Evolutionary conservation across 2,888 invertebrate genomes (phyloP), one percentile per base, ranked within the genome.

Genomic region (Liopterus haemorrhoidalis): DNA sequence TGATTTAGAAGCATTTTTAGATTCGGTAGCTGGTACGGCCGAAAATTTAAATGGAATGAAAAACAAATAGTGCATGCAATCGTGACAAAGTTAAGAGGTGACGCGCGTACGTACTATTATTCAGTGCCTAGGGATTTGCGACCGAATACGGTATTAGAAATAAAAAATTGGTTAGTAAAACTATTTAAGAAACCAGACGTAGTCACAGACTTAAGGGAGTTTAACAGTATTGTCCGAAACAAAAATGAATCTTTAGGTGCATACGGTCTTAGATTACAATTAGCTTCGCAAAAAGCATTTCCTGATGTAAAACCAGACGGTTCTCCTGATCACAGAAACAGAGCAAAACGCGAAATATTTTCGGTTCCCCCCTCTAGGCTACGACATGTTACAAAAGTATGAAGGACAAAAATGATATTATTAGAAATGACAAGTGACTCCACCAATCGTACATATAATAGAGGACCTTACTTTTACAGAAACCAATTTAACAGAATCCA

Each of bases 1-100:
- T 5, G 41, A 41, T 9, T 11, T 41, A 2, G 24, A 41, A 31
- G 14, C 32, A 9, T 41, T 32, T 21, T 21, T 41, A 14, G 41
- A 32, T 31, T 14, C 14, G 8, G 16, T 41, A 11, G 41, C 31
- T 2, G 20, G 21, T 1, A 24, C 31, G 6, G 12, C 40, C 4
- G 20, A 40, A 12, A 31, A 22, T n/a, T 12, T 12, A 6, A 12
- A 2, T 32, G 32, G 21, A 31, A 12, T 3, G 41, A 41, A 11
- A 22, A 32, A n/a, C 41, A 41, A 14, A 9, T 31, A 5, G 14
- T 30, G 5, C 18, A 18, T 8, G 19, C 19, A 8, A 40, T 40
- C 8, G 31, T 12, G 20, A 14, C 19, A 19, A 40, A 40, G 20
- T 30, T 40, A 40, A 12, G 40, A 4, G 21, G 20, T 6, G 18